phyloP scores from a whole-genome alignment of 30 jellyfish, hydroid and myxozoan genomes.

The Mastigias papua region DNA sequence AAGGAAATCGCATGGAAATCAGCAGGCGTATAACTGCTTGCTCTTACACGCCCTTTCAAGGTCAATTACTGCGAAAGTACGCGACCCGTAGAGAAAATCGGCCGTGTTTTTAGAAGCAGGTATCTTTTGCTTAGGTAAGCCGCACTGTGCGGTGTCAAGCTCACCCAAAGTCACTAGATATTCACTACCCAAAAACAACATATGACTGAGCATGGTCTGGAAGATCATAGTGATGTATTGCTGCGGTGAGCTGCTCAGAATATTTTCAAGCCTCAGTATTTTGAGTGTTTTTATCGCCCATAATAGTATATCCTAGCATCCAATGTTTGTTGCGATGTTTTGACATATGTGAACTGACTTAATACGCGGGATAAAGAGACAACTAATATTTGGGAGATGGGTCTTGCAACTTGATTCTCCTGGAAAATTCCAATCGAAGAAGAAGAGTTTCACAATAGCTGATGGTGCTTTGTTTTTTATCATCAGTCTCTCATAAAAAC shows the following conservation, averaged over 20 bases:
- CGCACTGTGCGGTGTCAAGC: slow-evolving; percentile 68
- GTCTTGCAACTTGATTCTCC: no score
- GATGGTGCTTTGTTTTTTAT: no score
- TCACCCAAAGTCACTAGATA: slow-evolving; percentile 23
- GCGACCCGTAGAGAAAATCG: slow-evolving; percentile 19
- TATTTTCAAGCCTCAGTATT: slow-evolving; percentile 5
- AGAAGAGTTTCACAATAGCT: no score
- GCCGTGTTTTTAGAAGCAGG: slow-evolving; percentile 18
- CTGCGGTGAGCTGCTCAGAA: slow-evolving; percentile 15
- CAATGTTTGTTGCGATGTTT: neutral
- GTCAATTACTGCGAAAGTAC: slow-evolving; percentile 39
- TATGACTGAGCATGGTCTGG: slow-evolving; percentile 63
- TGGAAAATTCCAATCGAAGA: no score
- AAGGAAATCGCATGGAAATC: slow-evolving; percentile 2
- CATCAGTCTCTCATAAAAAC: no score
- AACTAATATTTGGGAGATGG: no score
- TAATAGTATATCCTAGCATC: neutral
- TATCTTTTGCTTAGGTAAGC: slow-evolving; percentile 41
- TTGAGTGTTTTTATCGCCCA: neutral
- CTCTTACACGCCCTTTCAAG: slow-evolving; percentile 45
- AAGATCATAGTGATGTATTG: neutral
- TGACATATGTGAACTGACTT: neutral
- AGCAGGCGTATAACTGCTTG: slow-evolving; percentile 49
- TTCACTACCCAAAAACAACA: slow-evolving; percentile 35
- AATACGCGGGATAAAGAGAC: no score